phyloP scores from a whole-genome alignment of 2,888 invertebrate species.

The Norana najaformis region DNA sequence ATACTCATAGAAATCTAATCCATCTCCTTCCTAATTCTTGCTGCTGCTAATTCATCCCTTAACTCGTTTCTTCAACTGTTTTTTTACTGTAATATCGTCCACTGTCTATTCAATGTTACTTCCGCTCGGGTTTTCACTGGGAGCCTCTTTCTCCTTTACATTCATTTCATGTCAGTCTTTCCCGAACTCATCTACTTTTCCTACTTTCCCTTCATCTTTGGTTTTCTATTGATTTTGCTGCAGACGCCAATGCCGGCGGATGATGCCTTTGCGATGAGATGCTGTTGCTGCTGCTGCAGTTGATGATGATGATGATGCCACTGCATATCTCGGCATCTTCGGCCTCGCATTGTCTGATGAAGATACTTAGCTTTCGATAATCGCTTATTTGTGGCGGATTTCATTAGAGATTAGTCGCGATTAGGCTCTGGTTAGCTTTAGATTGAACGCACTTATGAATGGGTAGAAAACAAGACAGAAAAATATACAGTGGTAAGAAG shows the following conservation, averaged over 20 bases:
- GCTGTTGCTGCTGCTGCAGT: not conserved
- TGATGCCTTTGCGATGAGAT: not conserved
- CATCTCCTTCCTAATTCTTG: not conserved
- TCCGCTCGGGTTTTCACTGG: too few species aligned
- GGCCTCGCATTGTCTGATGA: not conserved
- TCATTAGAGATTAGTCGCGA: not conserved
- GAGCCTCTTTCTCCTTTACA: too few species aligned
- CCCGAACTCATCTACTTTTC: not conserved
- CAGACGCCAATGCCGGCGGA: not conserved
- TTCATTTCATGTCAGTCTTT: not conserved
- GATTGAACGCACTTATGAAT: not conserved
- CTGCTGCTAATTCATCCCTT: not conserved
- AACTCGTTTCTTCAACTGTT: not conserved
- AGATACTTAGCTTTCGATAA: not conserved
- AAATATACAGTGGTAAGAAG: not conserved
- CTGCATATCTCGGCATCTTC: not conserved
- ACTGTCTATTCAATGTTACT: not conserved
- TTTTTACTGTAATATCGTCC: not conserved
- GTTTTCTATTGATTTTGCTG: conserved; percentile 2
- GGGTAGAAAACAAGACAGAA: not conserved
- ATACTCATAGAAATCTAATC: not conserved
- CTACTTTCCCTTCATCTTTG: not conserved
- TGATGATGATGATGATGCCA: not conserved
- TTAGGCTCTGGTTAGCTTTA: not conserved
- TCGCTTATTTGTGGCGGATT: not conserved